phyloP scores from a whole-genome alignment of 2,888 invertebrate species.

The Metalampra italica region DNA sequence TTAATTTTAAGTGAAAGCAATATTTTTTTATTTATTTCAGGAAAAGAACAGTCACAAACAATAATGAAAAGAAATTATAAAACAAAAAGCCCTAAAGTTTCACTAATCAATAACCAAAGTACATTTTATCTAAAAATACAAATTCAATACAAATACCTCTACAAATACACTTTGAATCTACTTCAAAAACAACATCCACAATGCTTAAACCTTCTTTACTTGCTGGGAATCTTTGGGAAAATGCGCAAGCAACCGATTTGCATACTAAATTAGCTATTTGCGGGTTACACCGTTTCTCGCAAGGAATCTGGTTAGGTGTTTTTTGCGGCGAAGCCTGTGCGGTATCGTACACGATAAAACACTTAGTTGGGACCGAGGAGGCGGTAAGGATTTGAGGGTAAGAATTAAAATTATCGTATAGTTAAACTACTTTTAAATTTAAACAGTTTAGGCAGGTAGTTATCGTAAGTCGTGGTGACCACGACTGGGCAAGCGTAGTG shows the following conservation, averaged over 20 bases:
- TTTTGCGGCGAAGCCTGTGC: conserved; percentile 2
- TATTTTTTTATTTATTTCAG: too few relatives aligned
- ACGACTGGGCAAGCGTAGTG: too few relatives aligned
- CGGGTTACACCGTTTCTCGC: neutral
- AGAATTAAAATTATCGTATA: neutral
- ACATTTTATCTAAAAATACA: too few relatives aligned
- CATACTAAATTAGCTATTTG: conserved; percentile 21
- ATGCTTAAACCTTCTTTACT: neutral
- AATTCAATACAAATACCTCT: neutral
- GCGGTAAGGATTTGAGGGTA: neutral
- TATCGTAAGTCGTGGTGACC: too few relatives aligned
- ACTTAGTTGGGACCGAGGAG: conserved; percentile 7
- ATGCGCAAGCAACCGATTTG: conserved; percentile 16
- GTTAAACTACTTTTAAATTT: too few relatives aligned
- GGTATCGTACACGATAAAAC: conserved; percentile 9
- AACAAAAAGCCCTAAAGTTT: too few relatives aligned
- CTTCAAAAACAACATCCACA: neutral
- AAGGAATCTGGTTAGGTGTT: conserved; percentile 5
- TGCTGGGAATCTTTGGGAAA: conserved; percentile 2
- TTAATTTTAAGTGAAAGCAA: too few relatives aligned
- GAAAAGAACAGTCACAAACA: too few relatives aligned
- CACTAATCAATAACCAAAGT: too few relatives aligned
- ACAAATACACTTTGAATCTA: neutral
- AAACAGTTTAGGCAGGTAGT: too few relatives aligned
- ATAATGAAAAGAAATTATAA: too few relatives aligned